Conservation (phyloP, 1,140 invertebrate genomes). For the Tyrophagus putrescentiae region DNA sequence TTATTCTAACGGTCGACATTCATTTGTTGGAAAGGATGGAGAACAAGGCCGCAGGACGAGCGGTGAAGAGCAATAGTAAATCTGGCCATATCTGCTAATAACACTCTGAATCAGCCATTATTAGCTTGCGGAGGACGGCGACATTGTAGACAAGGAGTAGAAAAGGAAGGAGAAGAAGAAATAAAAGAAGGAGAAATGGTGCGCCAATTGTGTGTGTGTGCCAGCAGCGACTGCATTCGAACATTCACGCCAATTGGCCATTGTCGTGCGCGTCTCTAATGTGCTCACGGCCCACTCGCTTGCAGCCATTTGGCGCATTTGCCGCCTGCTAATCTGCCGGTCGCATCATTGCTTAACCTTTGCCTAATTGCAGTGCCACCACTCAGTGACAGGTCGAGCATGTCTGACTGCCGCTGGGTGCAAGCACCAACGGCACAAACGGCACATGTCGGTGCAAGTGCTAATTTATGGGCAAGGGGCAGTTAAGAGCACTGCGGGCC, state of each 20-base stretch:
- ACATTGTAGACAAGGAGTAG: neutral
- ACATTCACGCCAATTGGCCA: neutral
- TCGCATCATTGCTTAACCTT: conserved; percentile 10
- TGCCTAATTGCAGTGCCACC: neutral
- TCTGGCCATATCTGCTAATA: neutral
- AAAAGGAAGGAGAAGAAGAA: neutral
- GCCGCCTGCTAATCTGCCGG: neutral
- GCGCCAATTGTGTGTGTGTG: too few relatives aligned
- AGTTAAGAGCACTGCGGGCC: too few relatives aligned
- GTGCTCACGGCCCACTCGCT: neutral
- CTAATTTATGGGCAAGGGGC: conserved; percentile 1
- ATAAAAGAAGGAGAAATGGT: too few relatives aligned
- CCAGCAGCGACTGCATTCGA: too few relatives aligned
- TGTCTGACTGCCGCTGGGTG: neutral
- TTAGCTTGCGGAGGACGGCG: neutral
- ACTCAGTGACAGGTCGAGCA: conserved; percentile 10
- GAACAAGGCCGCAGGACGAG: too few relatives aligned
- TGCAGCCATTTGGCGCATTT: too few relatives aligned
- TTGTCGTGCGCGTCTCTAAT: neutral
- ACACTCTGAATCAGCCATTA: neutral
- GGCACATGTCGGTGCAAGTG: neutral
- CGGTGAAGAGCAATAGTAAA: neutral
- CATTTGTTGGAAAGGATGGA: too few relatives aligned
- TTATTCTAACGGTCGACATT: too few relatives aligned
- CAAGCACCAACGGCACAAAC: neutral